Evolutionary conservation across 2,113 vertebrate species (phyloP).

Genomic region (Serilophus lunatus): DNA sequence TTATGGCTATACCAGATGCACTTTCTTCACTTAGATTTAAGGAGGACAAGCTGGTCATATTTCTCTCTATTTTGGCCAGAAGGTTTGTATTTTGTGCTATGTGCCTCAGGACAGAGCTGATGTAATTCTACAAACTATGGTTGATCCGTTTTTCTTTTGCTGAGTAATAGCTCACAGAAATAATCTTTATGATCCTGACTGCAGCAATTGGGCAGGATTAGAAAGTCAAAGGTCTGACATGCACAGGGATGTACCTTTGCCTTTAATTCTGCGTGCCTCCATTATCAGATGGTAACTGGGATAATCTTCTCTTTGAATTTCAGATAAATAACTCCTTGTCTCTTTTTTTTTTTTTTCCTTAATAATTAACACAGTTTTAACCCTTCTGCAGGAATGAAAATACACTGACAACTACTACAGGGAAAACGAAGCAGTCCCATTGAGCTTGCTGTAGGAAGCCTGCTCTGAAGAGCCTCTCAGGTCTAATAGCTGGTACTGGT

Average conservation of each 20-base stretch:
- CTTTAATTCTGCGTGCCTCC: not conserved
- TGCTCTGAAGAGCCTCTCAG: not conserved
- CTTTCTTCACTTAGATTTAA: constrained; percentile 34
- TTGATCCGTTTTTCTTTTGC: constrained; percentile 38
- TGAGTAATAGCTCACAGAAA: constrained; percentile 43
- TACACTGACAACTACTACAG: not conserved
- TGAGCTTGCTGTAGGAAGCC: not conserved
- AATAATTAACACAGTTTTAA: not conserved
- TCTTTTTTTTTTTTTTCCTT: not conserved
- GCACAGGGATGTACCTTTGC: not conserved
- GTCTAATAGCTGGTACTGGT: not conserved
- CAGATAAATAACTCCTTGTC: not conserved
- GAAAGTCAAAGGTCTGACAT: constrained; percentile 8
- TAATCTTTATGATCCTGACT: constrained; percentile 26
- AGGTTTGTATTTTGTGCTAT: constrained; percentile 3
- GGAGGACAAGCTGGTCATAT: constrained; percentile 33
- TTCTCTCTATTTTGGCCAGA: constrained; percentile 7
- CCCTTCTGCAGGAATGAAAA: not conserved
- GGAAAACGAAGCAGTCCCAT: not conserved
- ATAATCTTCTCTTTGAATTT: not conserved
- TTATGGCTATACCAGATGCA: not conserved
- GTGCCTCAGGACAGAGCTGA: not conserved
- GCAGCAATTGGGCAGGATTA: constrained; percentile 48
- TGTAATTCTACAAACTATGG: constrained; percentile 38
- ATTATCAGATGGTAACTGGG: not conserved